Base-by-base conservation (phyloP, 2,797 vertebrate genomes). In the Cottoperca gobio region DNA sequence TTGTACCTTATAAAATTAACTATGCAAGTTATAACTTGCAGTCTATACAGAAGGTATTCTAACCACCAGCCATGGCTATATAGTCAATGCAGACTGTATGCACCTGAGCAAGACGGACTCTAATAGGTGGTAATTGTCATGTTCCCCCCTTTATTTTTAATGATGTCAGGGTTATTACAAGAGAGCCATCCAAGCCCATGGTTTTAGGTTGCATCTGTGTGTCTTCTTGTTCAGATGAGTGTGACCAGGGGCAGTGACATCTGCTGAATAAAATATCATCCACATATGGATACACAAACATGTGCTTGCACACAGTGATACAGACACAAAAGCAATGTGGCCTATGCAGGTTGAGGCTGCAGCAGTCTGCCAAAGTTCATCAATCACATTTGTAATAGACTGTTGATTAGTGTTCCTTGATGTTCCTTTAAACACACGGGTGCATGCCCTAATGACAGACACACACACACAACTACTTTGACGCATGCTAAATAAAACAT, bases 121-220 rank as follows among this genome's bases (percentile, higher is more conserved):
- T 93, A 91, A 93, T 93, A 88, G 88, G 91, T 92, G 90, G 93
- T 94, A 94, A 94, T 94, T 92, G 92, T 77, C 84, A 70, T 92
- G 92, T 91, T 82, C 67, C 85, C 82, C 77, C 72, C 70, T 91
- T 90, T 86, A 92, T 93, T 86, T 93, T 94, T 94, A 94, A 95
- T 93, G 93, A 88, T 88, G 90, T 86, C 81, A 86, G 86, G 91
- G 89, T 91, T 87, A 93, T 93, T 93, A 93, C 91, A 92, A 94
- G 85, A 80, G 72, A 90, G 81, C 77, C 85, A 90, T 80, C 82
- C 87, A 86, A 82, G 75, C 86, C 72, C 17, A 16, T 53, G 73
- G 92, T 87, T 83, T 94, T 37, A 82, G 75, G 85, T 93, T 93
- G 69, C 92, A 87, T 82, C 73, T 28, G 50, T 79, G 74, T 84